Percentiles rank a stretch among this genome's conserved stretches.
phyloP scores from a whole-genome alignment of 2,797 vertebrate species.

The Paguma larvata region DNA sequence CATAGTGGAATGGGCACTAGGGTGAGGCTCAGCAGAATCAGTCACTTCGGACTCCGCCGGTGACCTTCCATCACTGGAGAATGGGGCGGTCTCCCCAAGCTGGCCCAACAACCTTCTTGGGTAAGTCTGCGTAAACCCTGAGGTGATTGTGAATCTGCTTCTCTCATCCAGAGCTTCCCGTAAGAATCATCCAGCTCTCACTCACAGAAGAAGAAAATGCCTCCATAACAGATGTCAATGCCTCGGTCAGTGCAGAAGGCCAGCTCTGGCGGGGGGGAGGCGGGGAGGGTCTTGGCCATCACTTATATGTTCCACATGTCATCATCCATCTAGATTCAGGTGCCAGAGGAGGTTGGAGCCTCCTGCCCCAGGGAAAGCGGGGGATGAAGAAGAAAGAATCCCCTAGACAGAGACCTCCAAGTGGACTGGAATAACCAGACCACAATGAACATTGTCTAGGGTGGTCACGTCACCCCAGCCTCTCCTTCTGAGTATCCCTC shows the following conservation, averaged over 20 bases:
- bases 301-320: not conserved
- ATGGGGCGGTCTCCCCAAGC: not conserved
- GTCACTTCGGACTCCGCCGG: not conserved
- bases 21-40: not conserved
- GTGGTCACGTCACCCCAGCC: not conserved
- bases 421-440: not conserved
- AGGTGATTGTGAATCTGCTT: not conserved
- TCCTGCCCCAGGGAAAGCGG: not conserved
- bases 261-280: not conserved
- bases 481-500: not conserved
- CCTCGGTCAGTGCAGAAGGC: slow-evolving; percentile 74
- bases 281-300: rapidly evolving
- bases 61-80: not conserved
- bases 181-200: slow-evolving; percentile 71
- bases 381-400: not conserved
- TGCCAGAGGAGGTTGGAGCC: slow-evolving; percentile 19
- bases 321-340: not conserved
- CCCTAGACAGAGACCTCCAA: not conserved
- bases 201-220: slow-evolving; percentile 66
- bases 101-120: not conserved
- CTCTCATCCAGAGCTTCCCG: slow-evolving; percentile 76
- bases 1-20: rapidly evolving
- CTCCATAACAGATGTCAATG: slow-evolving; percentile 73
- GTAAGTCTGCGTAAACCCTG: not conserved
- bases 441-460: not conserved